phyloP scores from a whole-genome alignment of 2,113 vertebrate species.

The Ctenomys sociabilis region DNA sequence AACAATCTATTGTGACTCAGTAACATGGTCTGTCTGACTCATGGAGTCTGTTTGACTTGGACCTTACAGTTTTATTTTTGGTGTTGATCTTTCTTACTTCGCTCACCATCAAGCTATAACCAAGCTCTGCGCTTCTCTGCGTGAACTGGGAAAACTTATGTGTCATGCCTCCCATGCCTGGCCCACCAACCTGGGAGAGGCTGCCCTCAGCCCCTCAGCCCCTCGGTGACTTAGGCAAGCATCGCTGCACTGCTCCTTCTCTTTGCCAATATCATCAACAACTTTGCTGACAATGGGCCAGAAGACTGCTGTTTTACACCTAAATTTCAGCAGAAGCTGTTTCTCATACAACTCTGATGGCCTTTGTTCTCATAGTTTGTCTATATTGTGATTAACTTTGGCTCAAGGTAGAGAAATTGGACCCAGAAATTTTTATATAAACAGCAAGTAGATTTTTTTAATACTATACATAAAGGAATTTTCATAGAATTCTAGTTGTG shows the following conservation, averaged over 20 bases:
- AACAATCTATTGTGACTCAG: too few species aligned
- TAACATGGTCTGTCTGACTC: too few species aligned
- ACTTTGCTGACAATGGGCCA: not conserved
- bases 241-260: not conserved
- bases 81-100: not conserved
- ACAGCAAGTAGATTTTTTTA: not conserved
- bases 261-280: too few species aligned
- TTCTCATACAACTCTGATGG: not conserved
- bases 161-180: not conserved
- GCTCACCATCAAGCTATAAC: not conserved
- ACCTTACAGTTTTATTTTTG: too few species aligned
- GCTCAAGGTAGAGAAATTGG: not conserved
- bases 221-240: not conserved
- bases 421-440: not conserved
- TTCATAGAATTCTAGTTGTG: not conserved
- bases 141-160: not conserved
- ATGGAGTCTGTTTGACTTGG: too few species aligned
- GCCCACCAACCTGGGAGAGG: accelerated
- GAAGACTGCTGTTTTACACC: not conserved
- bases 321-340: not conserved
- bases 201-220: accelerated
- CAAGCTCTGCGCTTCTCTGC: not conserved
- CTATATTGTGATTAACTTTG: not conserved
- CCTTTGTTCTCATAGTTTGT: not conserved
- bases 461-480: not conserved